phyloP scores from a whole-genome alignment of 1,140 invertebrate species.

The Magallana ariakensis region DNA sequence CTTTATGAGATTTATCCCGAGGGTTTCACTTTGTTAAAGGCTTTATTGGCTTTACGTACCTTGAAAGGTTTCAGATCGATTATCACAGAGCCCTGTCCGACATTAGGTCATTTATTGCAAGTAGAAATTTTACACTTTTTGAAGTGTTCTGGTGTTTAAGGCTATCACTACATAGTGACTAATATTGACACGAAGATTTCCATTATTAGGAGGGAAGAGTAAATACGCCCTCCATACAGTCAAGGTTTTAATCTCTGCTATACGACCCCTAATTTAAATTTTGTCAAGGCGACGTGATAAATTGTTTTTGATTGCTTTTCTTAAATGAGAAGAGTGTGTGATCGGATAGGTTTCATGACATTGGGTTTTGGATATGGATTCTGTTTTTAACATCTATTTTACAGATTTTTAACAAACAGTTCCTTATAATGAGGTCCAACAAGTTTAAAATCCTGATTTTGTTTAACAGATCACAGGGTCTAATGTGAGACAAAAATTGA shows the following conservation, averaged over 20 bases:
- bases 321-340: too few species aligned
- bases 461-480: too few species aligned
- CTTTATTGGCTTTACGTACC: not conserved
- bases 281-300: constrained; percentile 17
- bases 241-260: not conserved
- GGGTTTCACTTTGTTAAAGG: not conserved
- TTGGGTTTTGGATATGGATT: too few species aligned
- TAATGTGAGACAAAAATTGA: not conserved
- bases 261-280: constrained; percentile 1
- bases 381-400: too few species aligned
- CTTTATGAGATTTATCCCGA: not conserved
- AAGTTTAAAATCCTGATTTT: too few species aligned
- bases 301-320: constrained; percentile 5
- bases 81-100: not conserved
- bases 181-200: not conserved
- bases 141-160: not conserved
- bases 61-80: not conserved
- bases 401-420: too few species aligned
- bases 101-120: not conserved
- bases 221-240: not conserved
- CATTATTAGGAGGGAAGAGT: not conserved
- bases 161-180: not conserved
- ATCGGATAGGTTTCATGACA: too few species aligned
- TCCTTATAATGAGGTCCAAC: too few species aligned
- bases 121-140: not conserved